phyloP scores from a whole-genome alignment of 2,888 invertebrate species.

The Automeris io region DNA sequence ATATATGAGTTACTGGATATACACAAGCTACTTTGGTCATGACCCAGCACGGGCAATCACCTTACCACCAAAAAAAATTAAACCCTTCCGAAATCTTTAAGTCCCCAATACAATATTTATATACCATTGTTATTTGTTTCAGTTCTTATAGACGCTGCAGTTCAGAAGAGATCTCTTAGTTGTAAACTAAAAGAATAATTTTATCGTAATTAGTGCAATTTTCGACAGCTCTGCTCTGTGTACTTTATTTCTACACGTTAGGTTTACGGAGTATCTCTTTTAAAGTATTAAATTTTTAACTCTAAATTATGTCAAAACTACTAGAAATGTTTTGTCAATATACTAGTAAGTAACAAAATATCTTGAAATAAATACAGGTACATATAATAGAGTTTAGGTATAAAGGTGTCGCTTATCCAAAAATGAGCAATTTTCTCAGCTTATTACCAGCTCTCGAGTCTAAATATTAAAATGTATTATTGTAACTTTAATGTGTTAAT shows the following conservation, averaged over 20 bases:
- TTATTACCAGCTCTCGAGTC: too few species aligned
- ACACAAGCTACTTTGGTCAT: too few species aligned
- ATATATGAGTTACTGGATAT: too few species aligned
- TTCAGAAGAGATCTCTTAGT: constrained; percentile 68
- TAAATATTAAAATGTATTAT: too few species aligned
- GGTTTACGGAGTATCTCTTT: constrained; percentile 25
- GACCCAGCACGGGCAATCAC: too few species aligned
- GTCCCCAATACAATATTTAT: too few species aligned
- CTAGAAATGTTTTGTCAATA: neutral
- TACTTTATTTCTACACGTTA: constrained; percentile 32
- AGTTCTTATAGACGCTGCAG: constrained; percentile 37
- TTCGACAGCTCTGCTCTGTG: constrained; percentile 48
- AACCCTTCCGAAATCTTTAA: too few species aligned
- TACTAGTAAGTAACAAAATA: neutral
- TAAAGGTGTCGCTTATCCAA: too few species aligned
- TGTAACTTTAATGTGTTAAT: too few species aligned
- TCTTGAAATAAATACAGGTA: neutral
- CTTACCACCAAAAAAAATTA: too few species aligned
- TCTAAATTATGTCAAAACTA: neutral
- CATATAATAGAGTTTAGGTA: too few species aligned
- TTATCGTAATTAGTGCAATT: constrained; percentile 57
- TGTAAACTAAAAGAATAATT: constrained; percentile 50
- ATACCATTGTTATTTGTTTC: constrained; percentile 25
- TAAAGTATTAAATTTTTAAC: constrained; percentile 8
- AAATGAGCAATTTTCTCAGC: too few species aligned